Conservation (phyloP, 2,888 invertebrate species). For the Drosophila paracracens region DNA sequence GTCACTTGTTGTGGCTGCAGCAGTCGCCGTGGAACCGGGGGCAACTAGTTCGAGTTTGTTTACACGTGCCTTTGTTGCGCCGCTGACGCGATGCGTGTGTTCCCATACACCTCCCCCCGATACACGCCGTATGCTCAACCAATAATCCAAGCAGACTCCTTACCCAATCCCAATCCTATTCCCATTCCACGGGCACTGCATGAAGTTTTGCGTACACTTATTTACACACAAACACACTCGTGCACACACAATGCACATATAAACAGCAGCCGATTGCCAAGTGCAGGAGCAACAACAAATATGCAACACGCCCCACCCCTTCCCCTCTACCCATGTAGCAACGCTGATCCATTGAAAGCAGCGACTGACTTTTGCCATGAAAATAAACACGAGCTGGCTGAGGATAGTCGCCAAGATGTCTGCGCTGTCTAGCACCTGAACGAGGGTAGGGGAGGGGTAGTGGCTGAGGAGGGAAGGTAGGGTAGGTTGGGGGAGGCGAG, state of each 20-base stretch:
- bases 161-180: neutral
- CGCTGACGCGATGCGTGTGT: slow-evolving; percentile 76
- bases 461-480: too few species aligned
- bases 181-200: slow-evolving; percentile 59
- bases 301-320: neutral
- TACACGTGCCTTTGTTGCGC: slow-evolving; percentile 80
- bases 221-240: slow-evolving; percentile 74
- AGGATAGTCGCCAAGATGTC: slow-evolving; percentile 76
- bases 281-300: slow-evolving; percentile 50
- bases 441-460: too few species aligned
- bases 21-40: slow-evolving; percentile 49
- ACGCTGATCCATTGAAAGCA: slow-evolving; percentile 12
- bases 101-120: slow-evolving; percentile 33
- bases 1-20: slow-evolving; percentile 66
- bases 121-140: neutral
- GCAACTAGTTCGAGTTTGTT: slow-evolving; percentile 71
- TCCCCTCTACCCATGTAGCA: neutral
- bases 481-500: neutral
- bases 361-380: slow-evolving; percentile 75
- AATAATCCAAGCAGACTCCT: neutral
- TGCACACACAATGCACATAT: slow-evolving; percentile 34
- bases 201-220: slow-evolving; percentile 79
- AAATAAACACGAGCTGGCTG: slow-evolving; percentile 72
- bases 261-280: slow-evolving; percentile 64
- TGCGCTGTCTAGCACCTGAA: slow-evolving; percentile 65